These are phyloP conservation scores for Caenorhabditis sp. DNA, from an alignment of 2,888 invertebrate genomes.

Conservation along the genomic window DNA sequence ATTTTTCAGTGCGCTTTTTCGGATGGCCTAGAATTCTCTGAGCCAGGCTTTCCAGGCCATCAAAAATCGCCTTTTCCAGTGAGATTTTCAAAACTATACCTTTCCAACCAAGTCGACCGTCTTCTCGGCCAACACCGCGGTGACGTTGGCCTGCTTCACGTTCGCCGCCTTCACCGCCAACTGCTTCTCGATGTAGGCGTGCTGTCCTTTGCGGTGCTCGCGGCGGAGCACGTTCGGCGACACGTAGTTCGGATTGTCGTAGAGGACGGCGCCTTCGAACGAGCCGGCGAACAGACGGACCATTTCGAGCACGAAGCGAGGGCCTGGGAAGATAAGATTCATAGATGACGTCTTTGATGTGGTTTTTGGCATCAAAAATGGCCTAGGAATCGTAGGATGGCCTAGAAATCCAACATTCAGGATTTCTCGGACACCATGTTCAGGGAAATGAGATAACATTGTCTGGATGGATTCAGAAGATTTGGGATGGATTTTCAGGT, in stretches of 20 bases:
- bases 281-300: constrained; percentile 96
- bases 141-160: constrained; percentile 56
- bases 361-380: too few relatives aligned
- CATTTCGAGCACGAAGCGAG: constrained; percentile 87
- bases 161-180: constrained; percentile 66
- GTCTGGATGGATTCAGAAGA: too few relatives aligned
- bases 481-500: too few relatives aligned
- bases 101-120: constrained; percentile 79
- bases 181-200: constrained; percentile 67
- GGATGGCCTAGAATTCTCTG: not conserved
- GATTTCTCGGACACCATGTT: too few relatives aligned
- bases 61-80: not conserved
- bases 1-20: not conserved
- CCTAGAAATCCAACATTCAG: too few relatives aligned
- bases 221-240: constrained; percentile 89
- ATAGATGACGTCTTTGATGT: not conserved
- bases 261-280: constrained; percentile 93
- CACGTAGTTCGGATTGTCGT: constrained; percentile 94
- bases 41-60: not conserved
- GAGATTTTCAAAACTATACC: constrained; percentile 41
- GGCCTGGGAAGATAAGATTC: constrained; percentile 75
- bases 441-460: too few relatives aligned
- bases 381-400: not conserved
- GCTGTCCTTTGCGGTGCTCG: constrained; percentile 63
- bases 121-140: constrained; percentile 66